These are phyloP conservation scores for Lampris incognitus DNA, from an alignment of 2,113 vertebrate species.

Conservation along the genomic window DNA sequence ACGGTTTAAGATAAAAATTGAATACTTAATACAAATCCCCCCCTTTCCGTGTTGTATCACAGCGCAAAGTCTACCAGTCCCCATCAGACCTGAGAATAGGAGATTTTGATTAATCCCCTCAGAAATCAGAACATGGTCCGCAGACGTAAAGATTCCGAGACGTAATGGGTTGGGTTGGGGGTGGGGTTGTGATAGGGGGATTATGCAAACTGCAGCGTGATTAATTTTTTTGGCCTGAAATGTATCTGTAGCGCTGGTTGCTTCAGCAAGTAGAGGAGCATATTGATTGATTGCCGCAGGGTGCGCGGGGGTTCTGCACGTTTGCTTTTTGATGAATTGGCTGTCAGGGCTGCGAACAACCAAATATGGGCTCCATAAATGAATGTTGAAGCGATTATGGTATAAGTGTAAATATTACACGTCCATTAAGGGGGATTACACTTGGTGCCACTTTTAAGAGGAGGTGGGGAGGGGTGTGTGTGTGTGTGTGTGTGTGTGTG, in stretches of 20 bases:
- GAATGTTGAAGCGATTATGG: constrained; percentile 82
- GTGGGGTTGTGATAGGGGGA: constrained; percentile 32
- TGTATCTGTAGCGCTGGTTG: constrained; percentile 71
- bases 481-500: too few relatives aligned
- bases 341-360: constrained; percentile 83
- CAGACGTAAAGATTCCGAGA: constrained; percentile 77
- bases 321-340: constrained; percentile 85
- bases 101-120: constrained; percentile 73
- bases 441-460: constrained; percentile 65
- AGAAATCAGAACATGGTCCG: constrained; percentile 69
- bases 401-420: constrained; percentile 85
- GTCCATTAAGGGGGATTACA: constrained; percentile 83
- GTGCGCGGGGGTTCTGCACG: constrained; percentile 76
- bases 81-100: constrained; percentile 54
- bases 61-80: constrained; percentile 53
- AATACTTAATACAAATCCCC: constrained; percentile 52
- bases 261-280: constrained; percentile 64
- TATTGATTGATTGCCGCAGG: constrained; percentile 85
- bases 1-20: constrained; percentile 40
- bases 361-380: constrained; percentile 79
- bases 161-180: constrained; percentile 62
- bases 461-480: constrained; percentile 7
- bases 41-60: constrained; percentile 13
- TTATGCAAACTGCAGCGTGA: constrained; percentile 82
- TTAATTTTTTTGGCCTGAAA: constrained; percentile 77